phyloP scores from a whole-genome alignment of 2,797 vertebrate genomes.

The Vultur gryphus region DNA sequence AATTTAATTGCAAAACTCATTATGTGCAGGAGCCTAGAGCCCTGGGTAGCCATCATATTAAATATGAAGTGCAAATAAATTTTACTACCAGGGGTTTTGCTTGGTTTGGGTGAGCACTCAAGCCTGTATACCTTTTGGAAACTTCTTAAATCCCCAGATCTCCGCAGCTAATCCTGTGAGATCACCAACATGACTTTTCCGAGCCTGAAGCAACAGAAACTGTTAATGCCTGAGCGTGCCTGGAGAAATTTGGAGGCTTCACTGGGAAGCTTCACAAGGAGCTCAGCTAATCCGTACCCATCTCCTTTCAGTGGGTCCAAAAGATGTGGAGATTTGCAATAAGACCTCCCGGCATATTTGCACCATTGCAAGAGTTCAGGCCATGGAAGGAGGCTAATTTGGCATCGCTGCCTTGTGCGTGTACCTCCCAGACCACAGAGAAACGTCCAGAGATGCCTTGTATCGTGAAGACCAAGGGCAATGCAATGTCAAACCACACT shows the following conservation, averaged over 20 bases:
- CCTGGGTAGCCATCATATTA: neutral
- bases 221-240: neutral
- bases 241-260: neutral
- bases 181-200: neutral
- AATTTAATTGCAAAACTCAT: neutral
- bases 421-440: neutral
- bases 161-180: neutral
- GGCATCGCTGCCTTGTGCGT: rapidly evolving
- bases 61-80: neutral
- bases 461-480: neutral
- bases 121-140: neutral
- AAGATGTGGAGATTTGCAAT: neutral
- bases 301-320: neutral
- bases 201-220: neutral
- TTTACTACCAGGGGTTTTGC: neutral
- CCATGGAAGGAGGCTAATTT: neutral
- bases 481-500: neutral
- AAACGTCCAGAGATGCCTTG: neutral
- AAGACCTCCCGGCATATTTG: neutral
- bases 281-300: neutral
- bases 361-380: neutral
- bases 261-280: neutral
- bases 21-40: neutral
- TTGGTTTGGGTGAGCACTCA: neutral
- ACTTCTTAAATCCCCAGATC: neutral